Base-by-base conservation (phyloP, 1,140 invertebrate species). In the Ladona fulva region DNA sequence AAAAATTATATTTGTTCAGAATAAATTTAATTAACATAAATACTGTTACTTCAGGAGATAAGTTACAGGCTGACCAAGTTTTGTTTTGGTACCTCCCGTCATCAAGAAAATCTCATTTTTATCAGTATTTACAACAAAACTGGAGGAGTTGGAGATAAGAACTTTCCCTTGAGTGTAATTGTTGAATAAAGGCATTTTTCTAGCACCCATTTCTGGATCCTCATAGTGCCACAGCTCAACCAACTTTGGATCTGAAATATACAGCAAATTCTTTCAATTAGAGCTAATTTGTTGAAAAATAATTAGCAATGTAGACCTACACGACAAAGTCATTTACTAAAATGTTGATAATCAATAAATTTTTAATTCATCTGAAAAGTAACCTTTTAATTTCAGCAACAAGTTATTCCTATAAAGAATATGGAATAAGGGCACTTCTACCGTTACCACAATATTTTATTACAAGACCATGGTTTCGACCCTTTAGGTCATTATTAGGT, bases 221-320 rank as follows among this genome's bases (percentile, higher is more conserved):
- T 90, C 85, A 84, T 91, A 96, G n/a, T 92, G 89, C 88, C 93
- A 94, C 6, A 97, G 80, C 80, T 89, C 86, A 5, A 97, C 84
- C 42, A 86, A 86, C 24, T 85, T 86, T 1, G 87, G 42, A 84
- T 93, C 93, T 92, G 86, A 42, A 89, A 82, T 79, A 78, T 79
- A 76, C 82, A 80, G 79, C 78, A 66, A 79, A 37, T 85, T 80
- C 19, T 74, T 42, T 73, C 77, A 77, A 59, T 74, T 75, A 74
- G 76, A n/a, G n/a, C n/a, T n/a, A n/a, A n/a, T n/a, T n/a, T n/a
- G n/a, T n/a, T n/a, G n/a, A n/a, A n/a, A n/a, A n/a, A n/a, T n/a
- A n/a, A n/a, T n/a, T n/a, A n/a, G n/a, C n/a, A n/a, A n/a, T n/a
- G n/a, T n/a, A n/a, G n/a, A n/a, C n/a, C n/a, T n/a, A n/a, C n/a